phyloP scores from a whole-genome alignment of 64 coral and sea anemone genomes.

The Trachythela sp. region DNA sequence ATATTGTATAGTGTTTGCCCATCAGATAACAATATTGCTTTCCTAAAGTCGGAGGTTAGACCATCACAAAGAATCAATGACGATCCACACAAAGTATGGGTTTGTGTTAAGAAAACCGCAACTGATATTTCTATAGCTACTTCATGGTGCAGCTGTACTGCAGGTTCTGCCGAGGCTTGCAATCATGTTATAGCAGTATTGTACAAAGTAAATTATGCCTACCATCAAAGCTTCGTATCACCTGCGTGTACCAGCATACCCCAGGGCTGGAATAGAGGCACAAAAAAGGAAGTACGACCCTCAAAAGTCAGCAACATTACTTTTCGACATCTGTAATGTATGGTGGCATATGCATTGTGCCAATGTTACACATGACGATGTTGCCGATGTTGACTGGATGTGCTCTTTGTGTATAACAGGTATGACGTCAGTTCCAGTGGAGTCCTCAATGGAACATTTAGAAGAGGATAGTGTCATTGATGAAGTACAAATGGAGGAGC shows the following conservation, averaged over 20 bases:
- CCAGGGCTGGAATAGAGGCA: slow-evolving; percentile 15
- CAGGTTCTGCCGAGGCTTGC: slow-evolving; percentile 42
- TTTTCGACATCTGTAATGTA: too few species aligned
- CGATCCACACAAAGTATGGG: slow-evolving; percentile 14
- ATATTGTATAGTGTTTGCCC: neutral
- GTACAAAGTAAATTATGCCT: slow-evolving; percentile 68
- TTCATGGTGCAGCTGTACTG: slow-evolving; percentile 66
- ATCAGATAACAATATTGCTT: neutral
- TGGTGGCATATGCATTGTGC: too few species aligned
- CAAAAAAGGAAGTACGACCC: slow-evolving; percentile 54
- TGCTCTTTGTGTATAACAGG: too few species aligned
- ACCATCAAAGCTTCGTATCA: slow-evolving; percentile 40
- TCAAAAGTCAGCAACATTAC: slow-evolving; percentile 8
- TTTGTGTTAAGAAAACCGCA: slow-evolving; percentile 13
- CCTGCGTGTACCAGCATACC: slow-evolving; percentile 56
- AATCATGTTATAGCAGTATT: slow-evolving; percentile 66
- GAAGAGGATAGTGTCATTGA: too few species aligned
- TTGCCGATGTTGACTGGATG: too few species aligned
- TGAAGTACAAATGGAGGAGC: too few species aligned
- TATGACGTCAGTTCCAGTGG: too few species aligned
- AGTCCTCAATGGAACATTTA: too few species aligned
- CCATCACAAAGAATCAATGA: slow-evolving; percentile 28
- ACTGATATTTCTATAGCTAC: slow-evolving; percentile 44
- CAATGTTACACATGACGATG: too few species aligned
- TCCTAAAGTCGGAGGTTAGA: too few species aligned